These are phyloP conservation scores for Brachyptera risi DNA, from an alignment of 2,888 invertebrate species.

Conservation along the genomic window DNA sequence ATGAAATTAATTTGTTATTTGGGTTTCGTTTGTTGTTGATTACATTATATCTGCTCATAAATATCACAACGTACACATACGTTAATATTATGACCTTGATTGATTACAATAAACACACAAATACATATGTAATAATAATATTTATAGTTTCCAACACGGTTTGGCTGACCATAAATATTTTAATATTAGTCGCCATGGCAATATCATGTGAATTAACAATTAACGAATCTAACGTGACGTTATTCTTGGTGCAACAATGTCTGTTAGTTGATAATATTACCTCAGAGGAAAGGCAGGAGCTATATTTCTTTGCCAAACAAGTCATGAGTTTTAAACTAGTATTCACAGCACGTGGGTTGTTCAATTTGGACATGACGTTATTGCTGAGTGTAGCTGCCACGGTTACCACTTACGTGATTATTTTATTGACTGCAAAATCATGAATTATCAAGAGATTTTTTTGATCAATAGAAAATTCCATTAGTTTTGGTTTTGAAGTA, in stretches of 20 bases:
- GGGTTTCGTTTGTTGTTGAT: neutral
- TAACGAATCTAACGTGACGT: too few relatives aligned
- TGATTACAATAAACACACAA: neutral
- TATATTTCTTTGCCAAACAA: neutral
- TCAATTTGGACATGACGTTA: too few relatives aligned
- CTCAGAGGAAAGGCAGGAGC: neutral
- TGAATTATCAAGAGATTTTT: too few relatives aligned
- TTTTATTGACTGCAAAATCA: neutral
- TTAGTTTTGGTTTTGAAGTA: too few relatives aligned
- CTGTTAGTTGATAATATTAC: neutral
- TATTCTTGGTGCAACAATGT: neutral
- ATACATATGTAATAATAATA: neutral
- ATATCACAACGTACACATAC: neutral
- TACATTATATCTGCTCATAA: neutral
- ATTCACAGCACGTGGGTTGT: too few relatives aligned
- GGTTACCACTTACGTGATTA: too few relatives aligned
- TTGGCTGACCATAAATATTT: neutral
- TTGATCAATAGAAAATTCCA: neutral
- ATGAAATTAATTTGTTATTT: neutral
- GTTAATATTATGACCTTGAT: neutral
- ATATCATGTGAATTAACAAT: too few relatives aligned
- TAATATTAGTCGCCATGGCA: neutral
- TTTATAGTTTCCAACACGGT: neutral
- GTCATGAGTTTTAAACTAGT: neutral
- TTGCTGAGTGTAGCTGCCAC: too few relatives aligned